Conservation (phyloP, 2,113 vertebrate species). For the Myiagra hebetior region DNA sequence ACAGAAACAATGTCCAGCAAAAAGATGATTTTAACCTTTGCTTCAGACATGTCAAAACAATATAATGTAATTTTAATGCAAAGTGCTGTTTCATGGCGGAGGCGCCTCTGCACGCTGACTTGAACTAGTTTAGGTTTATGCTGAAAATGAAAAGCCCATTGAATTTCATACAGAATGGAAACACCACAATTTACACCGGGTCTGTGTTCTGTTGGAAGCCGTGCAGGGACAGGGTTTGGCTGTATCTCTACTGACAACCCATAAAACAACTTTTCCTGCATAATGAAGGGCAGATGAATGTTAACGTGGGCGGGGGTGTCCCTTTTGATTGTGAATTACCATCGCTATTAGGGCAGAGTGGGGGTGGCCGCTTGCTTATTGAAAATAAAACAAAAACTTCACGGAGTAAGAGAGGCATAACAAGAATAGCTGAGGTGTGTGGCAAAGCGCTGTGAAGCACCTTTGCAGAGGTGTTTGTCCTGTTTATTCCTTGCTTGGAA, state of each 20-base stretch:
- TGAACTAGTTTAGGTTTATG: conserved; percentile 61
- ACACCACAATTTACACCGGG: conserved; percentile 6
- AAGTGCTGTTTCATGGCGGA: conserved; percentile 42
- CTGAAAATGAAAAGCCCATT: conserved; percentile 44
- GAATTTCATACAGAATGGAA: conserved; percentile 50
- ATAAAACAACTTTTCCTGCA: neutral
- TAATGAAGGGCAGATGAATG: neutral
- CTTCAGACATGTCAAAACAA: conserved; percentile 72
- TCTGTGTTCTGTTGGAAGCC: neutral
- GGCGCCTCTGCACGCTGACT: conserved; percentile 35
- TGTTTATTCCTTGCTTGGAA: neutral
- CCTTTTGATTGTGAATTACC: neutral
- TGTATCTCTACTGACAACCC: neutral
- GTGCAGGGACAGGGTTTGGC: conserved; percentile 4
- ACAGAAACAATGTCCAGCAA: conserved; percentile 71
- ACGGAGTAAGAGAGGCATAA: neutral
- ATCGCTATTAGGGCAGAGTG: neutral
- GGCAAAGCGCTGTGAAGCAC: neutral
- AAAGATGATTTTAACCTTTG: conserved; percentile 78
- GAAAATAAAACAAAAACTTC: neutral
- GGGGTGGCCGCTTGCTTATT: neutral
- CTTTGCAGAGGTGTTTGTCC: neutral
- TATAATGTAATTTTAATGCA: conserved; percentile 71
- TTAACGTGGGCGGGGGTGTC: rapidly evolving
- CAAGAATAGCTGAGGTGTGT: neutral